Evolutionary conservation across 2,888 invertebrate genomes (phyloP).

Genomic region (Unio delphinus): DNA sequence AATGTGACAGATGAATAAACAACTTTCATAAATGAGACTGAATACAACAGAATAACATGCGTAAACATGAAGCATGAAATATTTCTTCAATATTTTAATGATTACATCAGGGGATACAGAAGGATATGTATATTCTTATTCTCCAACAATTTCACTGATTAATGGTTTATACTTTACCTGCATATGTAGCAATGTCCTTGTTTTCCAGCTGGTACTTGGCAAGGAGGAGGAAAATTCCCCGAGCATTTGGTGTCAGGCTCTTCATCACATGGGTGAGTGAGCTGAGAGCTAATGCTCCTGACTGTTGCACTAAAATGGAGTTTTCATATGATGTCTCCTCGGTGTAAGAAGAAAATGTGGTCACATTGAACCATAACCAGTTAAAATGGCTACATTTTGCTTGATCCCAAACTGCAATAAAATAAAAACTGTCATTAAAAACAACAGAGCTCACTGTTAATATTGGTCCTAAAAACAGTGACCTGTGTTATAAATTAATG

Average conservation of each 20-base stretch:
- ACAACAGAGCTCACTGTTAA: background rate
- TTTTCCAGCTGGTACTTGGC: conserved; percentile 87
- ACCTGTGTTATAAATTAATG: no score
- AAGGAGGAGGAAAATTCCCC: conserved; percentile 80
- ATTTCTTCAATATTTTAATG: no score
- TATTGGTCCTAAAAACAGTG: no score
- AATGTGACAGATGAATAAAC: no score
- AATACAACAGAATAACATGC: no score
- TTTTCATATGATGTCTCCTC: conserved; percentile 81
- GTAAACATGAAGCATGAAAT: no score
- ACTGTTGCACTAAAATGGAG: conserved; percentile 85
- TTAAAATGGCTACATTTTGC: conserved; percentile 86
- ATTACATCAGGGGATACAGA: no score
- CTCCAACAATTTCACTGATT: no score
- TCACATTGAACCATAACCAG: conserved; percentile 92
- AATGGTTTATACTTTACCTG: conserved; percentile 75
- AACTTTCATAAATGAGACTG: no score
- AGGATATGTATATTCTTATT: no score
- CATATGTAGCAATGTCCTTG: conserved; percentile 80
- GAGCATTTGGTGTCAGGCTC: conserved; percentile 89
- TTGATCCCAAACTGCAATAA: conserved; percentile 88
- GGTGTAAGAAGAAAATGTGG: conserved; percentile 86
- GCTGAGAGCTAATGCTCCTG: conserved; percentile 78
- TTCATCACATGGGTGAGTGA: conserved; percentile 91
- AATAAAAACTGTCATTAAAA: background rate